phyloP scores from a whole-genome alignment of 1,140 invertebrate genomes.

The Procambarus clarkii region DNA sequence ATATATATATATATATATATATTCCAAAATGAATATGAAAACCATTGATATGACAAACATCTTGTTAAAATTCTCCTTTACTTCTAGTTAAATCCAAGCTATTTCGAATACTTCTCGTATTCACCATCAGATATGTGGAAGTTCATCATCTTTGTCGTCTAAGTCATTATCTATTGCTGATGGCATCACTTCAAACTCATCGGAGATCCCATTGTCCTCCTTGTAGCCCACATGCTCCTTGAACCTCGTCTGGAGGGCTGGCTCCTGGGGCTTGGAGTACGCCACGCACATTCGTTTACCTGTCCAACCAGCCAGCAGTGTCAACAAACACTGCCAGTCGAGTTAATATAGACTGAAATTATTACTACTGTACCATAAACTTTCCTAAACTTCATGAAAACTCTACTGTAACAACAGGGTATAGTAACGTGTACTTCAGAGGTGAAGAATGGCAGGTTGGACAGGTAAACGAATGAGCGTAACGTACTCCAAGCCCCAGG shows the following conservation, averaged over 20 bases:
- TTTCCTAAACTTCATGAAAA: too few relatives aligned
- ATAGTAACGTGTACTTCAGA: too few relatives aligned
- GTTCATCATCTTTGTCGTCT: conserved; percentile 6
- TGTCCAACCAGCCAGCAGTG: conserved; percentile 71
- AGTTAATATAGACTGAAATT: too few relatives aligned
- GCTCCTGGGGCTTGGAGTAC: conserved; percentile 90
- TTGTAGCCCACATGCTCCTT: conserved; percentile 90
- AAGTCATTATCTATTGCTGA: conserved; percentile 9
- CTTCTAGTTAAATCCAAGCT: too few relatives aligned
- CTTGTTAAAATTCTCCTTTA: too few relatives aligned
- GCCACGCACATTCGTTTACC: conserved; percentile 78
- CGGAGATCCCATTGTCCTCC: conserved; percentile 86
- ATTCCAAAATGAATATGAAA: too few relatives aligned
- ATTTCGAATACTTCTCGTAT: too few relatives aligned
- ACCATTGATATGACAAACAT: too few relatives aligned
- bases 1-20: too few relatives aligned
- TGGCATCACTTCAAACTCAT: conserved; percentile 78
- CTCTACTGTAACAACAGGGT: too few relatives aligned
- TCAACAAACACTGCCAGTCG: too few relatives aligned
- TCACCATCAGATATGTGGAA: conserved; percentile 10
- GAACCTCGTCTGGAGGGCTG: conserved; percentile 86
- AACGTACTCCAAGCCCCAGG: conserved; percentile 87
- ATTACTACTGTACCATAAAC: too few relatives aligned
- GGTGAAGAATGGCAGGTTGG: conserved; percentile 60
- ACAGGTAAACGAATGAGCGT: conserved; percentile 77